Evolutionary conservation across 2,797 vertebrate species (phyloP).

Genomic region (Limosa lapponica): DNA sequence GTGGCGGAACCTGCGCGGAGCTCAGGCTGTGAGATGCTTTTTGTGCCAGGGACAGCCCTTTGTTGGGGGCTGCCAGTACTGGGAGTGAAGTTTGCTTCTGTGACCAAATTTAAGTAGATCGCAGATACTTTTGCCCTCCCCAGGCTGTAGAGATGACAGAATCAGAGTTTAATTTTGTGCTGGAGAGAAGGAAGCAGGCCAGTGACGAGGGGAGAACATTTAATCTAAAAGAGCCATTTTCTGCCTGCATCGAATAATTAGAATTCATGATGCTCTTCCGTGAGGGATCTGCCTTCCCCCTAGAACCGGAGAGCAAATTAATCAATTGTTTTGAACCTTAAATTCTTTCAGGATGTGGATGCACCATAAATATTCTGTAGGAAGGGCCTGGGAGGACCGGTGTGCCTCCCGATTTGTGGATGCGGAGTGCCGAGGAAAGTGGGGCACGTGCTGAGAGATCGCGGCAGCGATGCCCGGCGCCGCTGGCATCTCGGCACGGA

Average conservation of each 20-base stretch:
- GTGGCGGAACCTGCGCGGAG: rapidly evolving
- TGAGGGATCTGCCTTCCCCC: neutral
- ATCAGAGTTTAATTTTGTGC: neutral
- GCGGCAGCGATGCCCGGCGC: rapidly evolving
- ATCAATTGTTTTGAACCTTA: conserved; percentile 27
- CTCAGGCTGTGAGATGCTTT: neutral
- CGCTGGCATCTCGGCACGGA: neutral
- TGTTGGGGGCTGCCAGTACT: neutral
- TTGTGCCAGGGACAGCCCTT: neutral
- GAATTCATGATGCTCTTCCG: neutral
- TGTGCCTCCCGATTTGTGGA: neutral
- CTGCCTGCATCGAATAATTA: neutral
- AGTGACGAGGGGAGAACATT: neutral
- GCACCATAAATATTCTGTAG: conserved; percentile 28
- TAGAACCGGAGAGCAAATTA: neutral
- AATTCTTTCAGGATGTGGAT: conserved; percentile 30
- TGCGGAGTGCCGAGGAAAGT: neutral
- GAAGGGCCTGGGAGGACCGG: neutral
- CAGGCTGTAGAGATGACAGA: neutral
- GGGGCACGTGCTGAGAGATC: conserved; percentile 35
- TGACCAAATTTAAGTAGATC: neutral
- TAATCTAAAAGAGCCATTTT: conserved; percentile 23
- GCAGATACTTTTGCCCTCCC: neutral
- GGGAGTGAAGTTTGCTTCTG: neutral
- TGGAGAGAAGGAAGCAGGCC: neutral